Conservation (phyloP, 2,888 invertebrate species). For the Euphydryas editha region DNA sequence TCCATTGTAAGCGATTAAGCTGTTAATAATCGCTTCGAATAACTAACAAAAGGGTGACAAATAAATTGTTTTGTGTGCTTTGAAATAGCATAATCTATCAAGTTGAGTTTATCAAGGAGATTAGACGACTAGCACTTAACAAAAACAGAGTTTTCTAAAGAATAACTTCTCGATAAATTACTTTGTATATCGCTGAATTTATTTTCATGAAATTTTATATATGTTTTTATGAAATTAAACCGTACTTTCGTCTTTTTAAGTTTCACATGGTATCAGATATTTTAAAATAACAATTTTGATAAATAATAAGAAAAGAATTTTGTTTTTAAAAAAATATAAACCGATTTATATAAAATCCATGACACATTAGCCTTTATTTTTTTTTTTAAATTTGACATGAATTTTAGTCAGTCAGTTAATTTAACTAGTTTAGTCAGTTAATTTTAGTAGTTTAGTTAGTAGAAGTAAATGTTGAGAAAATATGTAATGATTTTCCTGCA, state of each 20-base stretch:
- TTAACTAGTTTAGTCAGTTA: no score
- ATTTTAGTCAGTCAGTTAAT: conserved; percentile 24
- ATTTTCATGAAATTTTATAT: neutral
- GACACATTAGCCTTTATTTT: neutral
- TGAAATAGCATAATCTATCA: conserved; percentile 53
- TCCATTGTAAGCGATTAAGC: conserved; percentile 74
- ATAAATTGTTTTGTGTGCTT: conserved; percentile 68
- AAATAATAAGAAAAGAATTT: no score
- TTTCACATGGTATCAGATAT: neutral
- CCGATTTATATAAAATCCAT: neutral
- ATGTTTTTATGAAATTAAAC: neutral
- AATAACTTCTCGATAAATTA: conserved; percentile 4
- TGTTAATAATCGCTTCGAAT: conserved; percentile 69
- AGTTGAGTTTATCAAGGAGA: conserved; percentile 41
- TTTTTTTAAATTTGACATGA: conserved; percentile 26
- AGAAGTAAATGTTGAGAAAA: conserved; percentile 34
- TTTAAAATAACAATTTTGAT: neutral
- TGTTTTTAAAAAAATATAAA: neutral
- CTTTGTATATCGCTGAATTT: neutral
- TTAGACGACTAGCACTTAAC: conserved; percentile 18
- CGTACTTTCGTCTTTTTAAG: neutral
- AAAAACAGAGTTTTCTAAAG: neutral
- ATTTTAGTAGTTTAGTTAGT: conserved; percentile 23
- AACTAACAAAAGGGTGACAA: conserved; percentile 73
- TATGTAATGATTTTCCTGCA: conserved; percentile 31